phyloP scores from a whole-genome alignment of 2,888 invertebrate genomes.

The Drosophila kanekoi region DNA sequence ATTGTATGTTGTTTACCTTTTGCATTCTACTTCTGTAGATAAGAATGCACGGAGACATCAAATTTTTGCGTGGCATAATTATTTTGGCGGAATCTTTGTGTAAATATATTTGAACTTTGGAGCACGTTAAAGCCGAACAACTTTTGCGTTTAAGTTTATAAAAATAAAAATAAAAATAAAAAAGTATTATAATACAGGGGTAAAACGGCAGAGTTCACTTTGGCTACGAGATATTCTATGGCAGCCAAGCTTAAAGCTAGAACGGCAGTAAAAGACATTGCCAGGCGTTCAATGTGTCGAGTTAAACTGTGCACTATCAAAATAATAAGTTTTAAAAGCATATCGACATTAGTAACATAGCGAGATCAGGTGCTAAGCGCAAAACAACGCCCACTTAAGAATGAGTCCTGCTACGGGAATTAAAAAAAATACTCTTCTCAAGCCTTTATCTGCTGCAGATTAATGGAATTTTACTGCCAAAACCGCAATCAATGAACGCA shows the following conservation, averaged over 20 bases:
- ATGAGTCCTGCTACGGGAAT: slow-evolving; percentile 5
- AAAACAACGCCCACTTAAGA: slow-evolving; percentile 22
- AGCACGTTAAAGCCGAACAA: background rate
- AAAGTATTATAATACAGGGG: slow-evolving; percentile 3
- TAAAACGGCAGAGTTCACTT: slow-evolving; percentile 5
- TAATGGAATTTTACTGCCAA: too few species aligned
- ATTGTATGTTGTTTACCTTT: background rate
- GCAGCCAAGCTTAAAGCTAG: slow-evolving; percentile 16
- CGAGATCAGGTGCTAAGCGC: slow-evolving; percentile 16
- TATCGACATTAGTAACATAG: slow-evolving; percentile 23
- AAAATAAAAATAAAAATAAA: slow-evolving; percentile 1
- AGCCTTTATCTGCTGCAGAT: too few species aligned
- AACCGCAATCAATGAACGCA: too few species aligned
- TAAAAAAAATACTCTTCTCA: too few species aligned
- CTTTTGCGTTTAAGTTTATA: slow-evolving; percentile 1
- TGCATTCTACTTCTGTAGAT: background rate
- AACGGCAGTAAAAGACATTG: slow-evolving; percentile 9
- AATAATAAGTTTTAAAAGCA: slow-evolving; percentile 23
- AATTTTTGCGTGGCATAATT: background rate
- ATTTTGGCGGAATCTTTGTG: background rate
- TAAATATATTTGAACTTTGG: background rate
- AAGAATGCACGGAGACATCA: background rate
- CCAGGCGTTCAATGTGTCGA: slow-evolving; percentile 21
- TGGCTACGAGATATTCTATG: slow-evolving; percentile 8
- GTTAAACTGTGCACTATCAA: slow-evolving; percentile 27